Evolutionary conservation across 2,888 invertebrate genomes (phyloP).

Genomic region (Marronus borbonicus): DNA sequence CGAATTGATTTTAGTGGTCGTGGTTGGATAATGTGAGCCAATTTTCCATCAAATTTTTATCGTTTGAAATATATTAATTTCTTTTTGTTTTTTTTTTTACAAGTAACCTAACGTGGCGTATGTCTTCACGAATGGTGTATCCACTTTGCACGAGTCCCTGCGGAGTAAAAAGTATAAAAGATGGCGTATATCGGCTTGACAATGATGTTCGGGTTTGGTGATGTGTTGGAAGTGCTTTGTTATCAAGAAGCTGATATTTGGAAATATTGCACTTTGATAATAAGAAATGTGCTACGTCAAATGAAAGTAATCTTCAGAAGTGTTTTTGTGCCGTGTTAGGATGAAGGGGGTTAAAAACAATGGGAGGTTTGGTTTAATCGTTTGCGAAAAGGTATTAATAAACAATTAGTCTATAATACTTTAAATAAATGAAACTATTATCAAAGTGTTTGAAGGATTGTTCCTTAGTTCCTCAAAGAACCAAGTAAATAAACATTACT

Average conservation of each 20-base stretch:
- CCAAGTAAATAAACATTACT: no score
- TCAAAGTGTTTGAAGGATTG: not conserved
- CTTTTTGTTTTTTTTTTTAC: constrained; percentile 71
- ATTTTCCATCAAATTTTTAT: no score
- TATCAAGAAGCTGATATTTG: no score
- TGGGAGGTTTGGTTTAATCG: not conserved
- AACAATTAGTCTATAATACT: not conserved
- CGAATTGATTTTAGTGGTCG: no score
- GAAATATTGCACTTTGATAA: no score
- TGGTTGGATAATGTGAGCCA: no score
- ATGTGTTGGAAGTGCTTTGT: no score
- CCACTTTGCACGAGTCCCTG: constrained; percentile 90
- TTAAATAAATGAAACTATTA: not conserved
- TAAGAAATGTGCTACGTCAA: no score
- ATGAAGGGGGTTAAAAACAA: no score
- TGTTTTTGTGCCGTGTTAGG: no score
- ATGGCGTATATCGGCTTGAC: constrained; percentile 24
- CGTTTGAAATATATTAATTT: not conserved
- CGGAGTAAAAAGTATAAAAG: constrained; percentile 69
- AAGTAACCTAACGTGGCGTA: constrained; percentile 95
- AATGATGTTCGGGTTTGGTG: not conserved
- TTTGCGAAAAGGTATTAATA: not conserved
- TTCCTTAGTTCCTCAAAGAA: not conserved
- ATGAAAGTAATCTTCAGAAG: no score
- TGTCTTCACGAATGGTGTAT: constrained; percentile 94